Evolutionary conservation across 2,113 vertebrate species (phyloP).

Genomic region (Sitta europaea): DNA sequence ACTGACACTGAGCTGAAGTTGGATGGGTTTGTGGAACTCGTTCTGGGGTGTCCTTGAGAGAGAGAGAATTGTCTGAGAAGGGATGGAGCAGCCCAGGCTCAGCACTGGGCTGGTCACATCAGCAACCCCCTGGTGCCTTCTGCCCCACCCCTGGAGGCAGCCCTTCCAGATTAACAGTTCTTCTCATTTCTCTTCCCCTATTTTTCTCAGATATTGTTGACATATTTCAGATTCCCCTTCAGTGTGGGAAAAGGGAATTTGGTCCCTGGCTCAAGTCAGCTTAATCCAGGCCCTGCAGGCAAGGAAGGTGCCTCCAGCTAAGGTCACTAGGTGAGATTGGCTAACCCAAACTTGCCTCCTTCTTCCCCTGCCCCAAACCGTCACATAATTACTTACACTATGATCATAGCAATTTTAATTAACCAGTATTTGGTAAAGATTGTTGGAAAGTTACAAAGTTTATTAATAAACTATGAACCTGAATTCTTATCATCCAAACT

Average conservation of each 20-base stretch:
- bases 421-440: neutral
- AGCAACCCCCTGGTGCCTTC: neutral
- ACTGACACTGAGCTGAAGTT: neutral
- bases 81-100: neutral
- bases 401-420: neutral
- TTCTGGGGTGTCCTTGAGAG: neutral
- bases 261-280: neutral
- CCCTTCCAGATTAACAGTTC: neutral
- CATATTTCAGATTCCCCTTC: slow-evolving; percentile 50
- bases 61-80: neutral
- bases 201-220: slow-evolving; percentile 15
- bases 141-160: neutral
- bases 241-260: slow-evolving; percentile 45
- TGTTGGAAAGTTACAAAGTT: neutral
- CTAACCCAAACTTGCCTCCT: neutral
- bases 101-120: too few species aligned
- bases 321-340: neutral
- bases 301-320: neutral
- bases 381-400: neutral
- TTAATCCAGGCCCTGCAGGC: slow-evolving; percentile 45
- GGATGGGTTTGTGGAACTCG: neutral
- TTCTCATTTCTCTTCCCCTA: neutral
- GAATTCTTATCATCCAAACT: neutral
- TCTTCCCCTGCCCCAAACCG: neutral
- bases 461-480: neutral